Evolutionary conservation across 2,888 invertebrate species (phyloP), one percentile per base, ranked within the genome.

Genomic region (Scotopteryx bipunctaria): DNA sequence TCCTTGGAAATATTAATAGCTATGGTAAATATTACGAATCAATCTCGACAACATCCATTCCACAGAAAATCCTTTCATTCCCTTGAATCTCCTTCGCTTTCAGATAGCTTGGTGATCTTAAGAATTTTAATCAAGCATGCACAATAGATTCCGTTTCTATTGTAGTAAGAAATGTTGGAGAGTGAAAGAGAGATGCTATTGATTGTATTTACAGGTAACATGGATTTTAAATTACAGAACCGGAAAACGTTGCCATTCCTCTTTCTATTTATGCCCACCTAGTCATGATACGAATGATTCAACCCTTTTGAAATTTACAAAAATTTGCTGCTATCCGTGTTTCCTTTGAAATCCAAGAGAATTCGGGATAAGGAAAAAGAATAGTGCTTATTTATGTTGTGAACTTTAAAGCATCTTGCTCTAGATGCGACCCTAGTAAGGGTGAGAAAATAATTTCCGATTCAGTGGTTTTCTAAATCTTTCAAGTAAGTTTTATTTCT

Each of bases 111-210:
- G 37, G 43, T 50, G 21, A 25, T 15, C 23, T 13, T 38, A 11
- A 37, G 49, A 43, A 40, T 40, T 33, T 33, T 25, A 38, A 47
- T 37, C 36, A 45, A 15, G 32, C 31, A 38, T 16, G 15, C 46
- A 46, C 38, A 38, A 46, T 36, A 38, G 46, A 46, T 23, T 43
- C 15, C 13, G 32, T 11, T 45, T 16, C 23, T 25, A 33, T 33
- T 37, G 21, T 19, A 37, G 15, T 15, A 37, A 14, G 1, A 15
- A 37, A 25, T 25, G 15, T 25, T 25, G 9, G 23, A 37, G 5
- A 15, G 23, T 23, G 23, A 14, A 15, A 31, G 31, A 15, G 8
- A 29, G 29, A 23, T 15, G n/a, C 8, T 38, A 16, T 31, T 46
- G 27, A 16, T 31, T 46, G 27, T 13, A 16, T n/a, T 29, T 13